Conservation (phyloP, 2,797 vertebrate genomes). For the Enteromius trimaculatus region DNA sequence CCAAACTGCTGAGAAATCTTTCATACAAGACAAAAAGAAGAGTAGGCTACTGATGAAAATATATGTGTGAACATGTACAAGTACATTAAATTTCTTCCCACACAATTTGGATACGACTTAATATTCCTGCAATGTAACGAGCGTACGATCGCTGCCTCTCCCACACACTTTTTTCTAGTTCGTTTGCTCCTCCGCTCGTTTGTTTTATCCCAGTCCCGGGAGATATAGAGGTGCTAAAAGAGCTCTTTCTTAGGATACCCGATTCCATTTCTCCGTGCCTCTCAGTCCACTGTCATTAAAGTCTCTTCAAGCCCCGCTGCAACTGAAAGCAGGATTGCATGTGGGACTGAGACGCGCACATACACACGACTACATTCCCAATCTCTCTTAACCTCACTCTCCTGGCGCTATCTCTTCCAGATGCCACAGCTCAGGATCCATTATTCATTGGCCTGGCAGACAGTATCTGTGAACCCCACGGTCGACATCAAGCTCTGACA, state of each 20-base stretch:
- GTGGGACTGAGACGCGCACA: constrained; percentile 6
- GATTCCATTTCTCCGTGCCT: background rate
- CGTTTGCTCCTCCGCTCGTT: constrained; percentile 5
- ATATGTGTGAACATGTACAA: constrained; percentile 8
- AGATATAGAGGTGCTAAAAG: constrained; percentile 34
- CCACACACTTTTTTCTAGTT: constrained; percentile 17
- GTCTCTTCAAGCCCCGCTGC: constrained; percentile 4
- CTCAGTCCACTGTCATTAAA: background rate
- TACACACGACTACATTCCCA: constrained; percentile 21
- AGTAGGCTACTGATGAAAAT: constrained; percentile 10
- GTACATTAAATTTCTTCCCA: constrained; percentile 37
- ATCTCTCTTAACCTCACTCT: constrained; percentile 38
- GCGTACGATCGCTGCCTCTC: constrained; percentile 17
- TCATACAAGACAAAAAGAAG: constrained; percentile 8
- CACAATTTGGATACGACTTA: constrained; percentile 38
- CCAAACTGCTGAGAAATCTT: background rate
- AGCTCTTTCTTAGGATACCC: constrained; percentile 32
- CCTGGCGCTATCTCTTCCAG: constrained; percentile 35
- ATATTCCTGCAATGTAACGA: constrained; percentile 22
- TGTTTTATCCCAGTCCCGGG: constrained; percentile 27
- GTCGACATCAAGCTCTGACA: constrained; percentile 34
- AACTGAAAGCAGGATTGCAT: background rate
- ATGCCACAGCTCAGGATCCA: constrained; percentile 40
- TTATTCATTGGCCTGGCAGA: constrained; percentile 48
- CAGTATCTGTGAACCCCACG: constrained; percentile 23